These are phyloP conservation scores for Alethe diademata DNA, from an alignment of 2,113 vertebrate genomes.

Conservation along the genomic window DNA sequence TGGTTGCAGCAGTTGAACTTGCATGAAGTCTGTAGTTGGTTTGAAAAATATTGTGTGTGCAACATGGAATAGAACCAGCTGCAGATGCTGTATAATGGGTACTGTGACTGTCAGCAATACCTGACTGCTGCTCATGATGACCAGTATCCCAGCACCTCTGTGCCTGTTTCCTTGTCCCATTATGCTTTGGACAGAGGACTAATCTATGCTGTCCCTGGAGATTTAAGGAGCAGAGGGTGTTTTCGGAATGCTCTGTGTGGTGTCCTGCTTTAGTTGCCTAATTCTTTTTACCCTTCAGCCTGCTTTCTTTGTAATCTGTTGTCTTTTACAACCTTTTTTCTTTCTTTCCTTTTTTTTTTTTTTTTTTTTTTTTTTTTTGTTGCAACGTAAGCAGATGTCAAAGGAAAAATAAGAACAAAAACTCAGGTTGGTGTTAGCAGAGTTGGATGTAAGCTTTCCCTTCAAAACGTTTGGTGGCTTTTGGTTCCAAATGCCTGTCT, in stretches of 20 bases:
- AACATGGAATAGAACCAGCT: neutral
- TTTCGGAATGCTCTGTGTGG: neutral
- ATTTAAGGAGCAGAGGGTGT: neutral
- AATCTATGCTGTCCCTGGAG: neutral
- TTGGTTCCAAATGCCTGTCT: neutral
- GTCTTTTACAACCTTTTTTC: neutral
- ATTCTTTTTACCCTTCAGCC: neutral
- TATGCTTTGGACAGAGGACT: neutral
- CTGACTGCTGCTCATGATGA: neutral
- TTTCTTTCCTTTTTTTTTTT: neutral
- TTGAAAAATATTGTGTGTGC: neutral
- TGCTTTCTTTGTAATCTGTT: neutral
- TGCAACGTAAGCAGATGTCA: neutral
- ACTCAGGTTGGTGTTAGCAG: neutral
- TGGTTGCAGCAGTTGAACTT: neutral
- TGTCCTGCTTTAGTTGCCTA: neutral
- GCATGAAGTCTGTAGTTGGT: neutral
- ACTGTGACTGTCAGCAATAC: neutral
- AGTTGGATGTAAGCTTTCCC: neutral
- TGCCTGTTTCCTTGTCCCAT: neutral
- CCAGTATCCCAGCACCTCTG: neutral
- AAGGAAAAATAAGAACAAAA: neutral
- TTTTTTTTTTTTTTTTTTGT: rapidly evolving
- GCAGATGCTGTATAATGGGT: rapidly evolving
- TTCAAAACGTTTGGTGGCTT: neutral